These are phyloP conservation scores for Scaptomyza pallida DNA, from an alignment of 1,140 invertebrate species.

Conservation along the genomic window DNA sequence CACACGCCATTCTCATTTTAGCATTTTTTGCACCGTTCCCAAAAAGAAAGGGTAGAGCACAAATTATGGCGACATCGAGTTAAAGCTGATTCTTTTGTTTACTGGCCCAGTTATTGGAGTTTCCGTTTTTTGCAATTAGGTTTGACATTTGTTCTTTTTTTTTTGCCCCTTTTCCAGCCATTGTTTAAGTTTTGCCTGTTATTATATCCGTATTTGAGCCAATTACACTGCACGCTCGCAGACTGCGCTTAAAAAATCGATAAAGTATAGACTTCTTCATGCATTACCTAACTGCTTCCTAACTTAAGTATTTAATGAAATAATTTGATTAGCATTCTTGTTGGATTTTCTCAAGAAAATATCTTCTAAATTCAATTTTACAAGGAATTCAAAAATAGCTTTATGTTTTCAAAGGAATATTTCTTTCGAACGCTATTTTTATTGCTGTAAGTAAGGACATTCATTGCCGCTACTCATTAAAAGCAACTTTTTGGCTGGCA, in stretches of 20 bases:
- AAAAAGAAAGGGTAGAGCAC: slow-evolving; percentile 15
- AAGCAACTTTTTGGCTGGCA: slow-evolving; percentile 17
- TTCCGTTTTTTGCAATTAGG: slow-evolving; percentile 52
- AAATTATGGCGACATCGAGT: slow-evolving; percentile 5
- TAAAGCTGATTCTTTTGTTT: slow-evolving; percentile 30
- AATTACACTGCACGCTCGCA: slow-evolving; percentile 32
- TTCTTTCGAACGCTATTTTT: neutral
- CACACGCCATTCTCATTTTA: slow-evolving; percentile 12
- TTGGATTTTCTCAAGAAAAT: no score
- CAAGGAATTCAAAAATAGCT: no score
- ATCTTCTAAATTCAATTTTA: no score
- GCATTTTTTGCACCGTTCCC: slow-evolving; percentile 38
- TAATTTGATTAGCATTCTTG: no score
- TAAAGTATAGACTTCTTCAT: neutral
- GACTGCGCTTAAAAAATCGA: neutral
- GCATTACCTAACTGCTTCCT: no score
- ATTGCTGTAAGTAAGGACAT: slow-evolving; percentile 8
- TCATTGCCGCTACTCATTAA: slow-evolving; percentile 32
- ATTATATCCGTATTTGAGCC: slow-evolving; percentile 14
- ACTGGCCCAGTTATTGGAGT: slow-evolving; percentile 38
- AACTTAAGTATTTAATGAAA: no score
- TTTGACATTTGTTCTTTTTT: slow-evolving; percentile 15
- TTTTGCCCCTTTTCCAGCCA: neutral
- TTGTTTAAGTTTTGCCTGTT: slow-evolving; percentile 10
- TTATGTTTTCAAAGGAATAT: neutral